Evolutionary conservation across 2,113 vertebrate genomes (phyloP).

Genomic region (Mus musculus): GRCm39 chr19:3514501-3515000

Average conservation of each 20-base stretch:
- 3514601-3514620: constrained; percentile 98
- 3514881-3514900: neutral
- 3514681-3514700: constrained; percentile 85
- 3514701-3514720: fast-evolving
- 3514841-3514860: neutral
- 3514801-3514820: neutral
- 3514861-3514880: neutral
- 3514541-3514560: constrained; percentile 99
- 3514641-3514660: constrained; percentile 91
- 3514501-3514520: neutral
- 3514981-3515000: neutral
- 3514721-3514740: neutral
- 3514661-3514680: constrained; percentile 89
- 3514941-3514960: neutral
- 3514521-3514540: neutral
- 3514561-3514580: constrained; percentile 99
- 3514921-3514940: neutral
- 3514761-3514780: neutral
- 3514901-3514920: fast-evolving
- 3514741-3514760: too few species aligned
- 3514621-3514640: constrained; percentile 98
- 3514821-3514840: neutral
- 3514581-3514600: constrained; percentile 99
- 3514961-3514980: neutral
- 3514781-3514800: fast-evolving